Conservation (phyloP, 2,797 vertebrate genomes). For the Muscicapa striata region DNA sequence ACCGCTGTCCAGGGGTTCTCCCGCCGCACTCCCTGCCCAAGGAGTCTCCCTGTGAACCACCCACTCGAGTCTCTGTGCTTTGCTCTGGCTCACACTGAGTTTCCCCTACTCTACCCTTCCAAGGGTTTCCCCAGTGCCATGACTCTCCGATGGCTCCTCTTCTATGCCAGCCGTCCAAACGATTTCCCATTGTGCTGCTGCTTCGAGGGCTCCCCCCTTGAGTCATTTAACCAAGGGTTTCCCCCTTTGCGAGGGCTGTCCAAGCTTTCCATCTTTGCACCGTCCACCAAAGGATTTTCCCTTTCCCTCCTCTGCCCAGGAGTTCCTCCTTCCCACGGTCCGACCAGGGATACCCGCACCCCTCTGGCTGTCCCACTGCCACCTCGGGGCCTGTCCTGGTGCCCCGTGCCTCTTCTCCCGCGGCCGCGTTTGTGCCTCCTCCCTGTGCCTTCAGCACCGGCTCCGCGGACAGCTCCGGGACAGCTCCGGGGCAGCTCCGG, state of each 20-base stretch:
- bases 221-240: neutral
- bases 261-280: neutral
- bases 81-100: neutral
- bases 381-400: neutral
- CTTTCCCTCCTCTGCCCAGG: neutral
- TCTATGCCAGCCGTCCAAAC: neutral
- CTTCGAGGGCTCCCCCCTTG: neutral
- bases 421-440: accelerated
- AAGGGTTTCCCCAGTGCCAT: neutral
- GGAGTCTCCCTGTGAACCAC: neutral
- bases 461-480: neutral
- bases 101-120: neutral
- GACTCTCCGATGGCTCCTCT: neutral
- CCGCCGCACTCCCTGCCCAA: accelerated
- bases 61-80: neutral
- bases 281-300: neutral
- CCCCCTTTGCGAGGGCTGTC: neutral
- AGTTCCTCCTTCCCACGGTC: neutral
- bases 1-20: neutral
- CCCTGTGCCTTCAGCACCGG: neutral
- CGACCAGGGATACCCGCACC: neutral
- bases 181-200: neutral
- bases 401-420: neutral
- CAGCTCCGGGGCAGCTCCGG: neutral
- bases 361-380: neutral